Evolutionary conservation across 1,140 invertebrate species (phyloP).

Genomic region (Cyrtorhinus lividipennis): DNA sequence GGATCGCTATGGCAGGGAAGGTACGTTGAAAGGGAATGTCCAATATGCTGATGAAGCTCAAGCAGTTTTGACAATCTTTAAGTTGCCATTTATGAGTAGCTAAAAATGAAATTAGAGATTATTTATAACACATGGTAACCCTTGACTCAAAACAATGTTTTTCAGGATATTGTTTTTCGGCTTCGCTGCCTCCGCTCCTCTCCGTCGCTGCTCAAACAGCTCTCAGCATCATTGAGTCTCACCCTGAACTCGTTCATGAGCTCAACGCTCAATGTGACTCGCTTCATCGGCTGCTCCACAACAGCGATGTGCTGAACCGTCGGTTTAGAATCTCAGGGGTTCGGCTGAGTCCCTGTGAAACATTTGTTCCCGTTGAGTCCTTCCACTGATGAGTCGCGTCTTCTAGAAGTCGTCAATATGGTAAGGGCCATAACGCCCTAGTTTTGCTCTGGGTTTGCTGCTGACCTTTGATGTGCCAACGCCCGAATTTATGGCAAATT

Average conservation of each 20-base stretch:
- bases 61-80: too few relatives aligned
- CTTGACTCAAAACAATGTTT: too few relatives aligned
- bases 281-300: slow-evolving; percentile 33
- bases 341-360: slow-evolving; percentile 57
- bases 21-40: too few relatives aligned
- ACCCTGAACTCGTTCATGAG: slow-evolving; percentile 43
- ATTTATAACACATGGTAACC: too few relatives aligned
- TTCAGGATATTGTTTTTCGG: slow-evolving; percentile 89
- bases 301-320: slow-evolving; percentile 30
- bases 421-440: slow-evolving; percentile 12
- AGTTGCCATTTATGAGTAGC: too few relatives aligned
- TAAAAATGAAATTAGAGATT: too few relatives aligned
- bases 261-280: slow-evolving; percentile 38
- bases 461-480: neutral
- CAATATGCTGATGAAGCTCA: too few relatives aligned
- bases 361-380: slow-evolving; percentile 37
- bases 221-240: slow-evolving; percentile 55
- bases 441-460: neutral
- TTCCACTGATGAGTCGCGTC: neutral
- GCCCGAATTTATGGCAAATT: neutral
- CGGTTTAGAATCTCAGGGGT: slow-evolving; percentile 42
- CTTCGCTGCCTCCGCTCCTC: slow-evolving; percentile 83
- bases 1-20: too few relatives aligned
- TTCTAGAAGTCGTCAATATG: slow-evolving; percentile 15
- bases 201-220: slow-evolving; percentile 70